Percentiles rank a stretch among this genome's conserved stretches.
Conservation (phyloP, 2,797 vertebrate species). For the Microctenopoma steveboyesi region DNA sequence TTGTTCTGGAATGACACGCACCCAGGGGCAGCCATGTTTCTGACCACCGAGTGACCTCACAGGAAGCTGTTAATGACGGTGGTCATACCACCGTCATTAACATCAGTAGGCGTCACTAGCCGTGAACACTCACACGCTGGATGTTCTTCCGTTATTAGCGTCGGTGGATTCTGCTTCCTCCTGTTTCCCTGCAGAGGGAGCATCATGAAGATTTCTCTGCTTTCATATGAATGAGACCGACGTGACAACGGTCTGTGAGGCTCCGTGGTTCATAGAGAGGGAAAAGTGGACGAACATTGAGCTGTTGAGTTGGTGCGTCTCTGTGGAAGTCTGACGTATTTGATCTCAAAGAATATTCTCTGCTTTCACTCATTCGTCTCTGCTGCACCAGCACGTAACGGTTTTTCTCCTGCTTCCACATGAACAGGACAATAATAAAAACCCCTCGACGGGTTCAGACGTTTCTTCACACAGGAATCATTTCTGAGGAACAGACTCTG, state of each 20-base stretch:
- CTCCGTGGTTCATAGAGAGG: neutral
- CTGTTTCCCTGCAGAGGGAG: neutral
- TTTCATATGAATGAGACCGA: neutral
- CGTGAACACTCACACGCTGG: neutral
- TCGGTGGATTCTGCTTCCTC: neutral
- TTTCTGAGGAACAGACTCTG: too few species aligned
- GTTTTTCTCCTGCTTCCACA: neutral
- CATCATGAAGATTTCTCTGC: neutral
- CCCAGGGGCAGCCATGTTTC: neutral
- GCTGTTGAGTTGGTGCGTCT: neutral
- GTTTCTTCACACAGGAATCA: too few species aligned
- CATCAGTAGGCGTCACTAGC: neutral
- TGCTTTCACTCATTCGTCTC: neutral
- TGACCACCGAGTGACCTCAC: neutral
- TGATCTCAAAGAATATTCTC: too few species aligned
- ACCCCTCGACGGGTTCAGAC: neutral
- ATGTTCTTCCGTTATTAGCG: neutral
- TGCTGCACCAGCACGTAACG: neutral
- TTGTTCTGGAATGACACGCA: neutral
- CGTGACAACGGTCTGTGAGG: neutral
- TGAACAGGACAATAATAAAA: neutral
- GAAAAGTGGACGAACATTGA: neutral
- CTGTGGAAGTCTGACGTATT: neutral
- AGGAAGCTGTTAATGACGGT: neutral
- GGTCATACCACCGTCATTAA: too few species aligned